These are phyloP conservation scores for Agriopis aurantiaria DNA, from an alignment of 2,888 invertebrate species.

Conservation along the genomic window DNA sequence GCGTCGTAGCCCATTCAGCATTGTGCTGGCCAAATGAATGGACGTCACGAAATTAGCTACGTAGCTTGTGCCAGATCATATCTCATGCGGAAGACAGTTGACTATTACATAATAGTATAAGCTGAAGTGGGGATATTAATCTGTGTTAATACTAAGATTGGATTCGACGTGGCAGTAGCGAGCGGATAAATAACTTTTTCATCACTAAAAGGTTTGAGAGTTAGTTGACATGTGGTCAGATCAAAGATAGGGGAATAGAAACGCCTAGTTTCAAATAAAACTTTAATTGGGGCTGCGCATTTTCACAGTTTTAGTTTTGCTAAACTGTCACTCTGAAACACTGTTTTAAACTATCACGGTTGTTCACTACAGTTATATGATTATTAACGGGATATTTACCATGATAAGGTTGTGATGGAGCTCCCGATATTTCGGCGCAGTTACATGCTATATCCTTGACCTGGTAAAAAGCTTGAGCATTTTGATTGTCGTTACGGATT, in stretches of 20 bases:
- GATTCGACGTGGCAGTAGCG: constrained; percentile 8
- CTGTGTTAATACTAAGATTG: constrained; percentile 21
- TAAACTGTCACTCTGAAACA: no score
- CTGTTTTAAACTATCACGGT: no score
- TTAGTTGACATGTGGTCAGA: neutral
- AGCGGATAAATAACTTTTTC: neutral
- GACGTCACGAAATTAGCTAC: constrained; percentile 80
- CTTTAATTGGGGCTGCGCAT: no score
- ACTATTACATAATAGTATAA: constrained; percentile 27
- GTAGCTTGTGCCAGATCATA: constrained; percentile 80
- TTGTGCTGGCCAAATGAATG: constrained; percentile 79
- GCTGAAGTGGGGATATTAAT: constrained; percentile 23
- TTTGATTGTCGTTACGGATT: no score
- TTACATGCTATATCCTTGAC: no score
- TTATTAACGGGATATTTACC: no score
- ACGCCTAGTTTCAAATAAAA: no score
- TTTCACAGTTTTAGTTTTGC: no score
- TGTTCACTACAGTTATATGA: no score
- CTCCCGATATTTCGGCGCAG: no score
- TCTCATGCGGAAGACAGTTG: constrained; percentile 73
- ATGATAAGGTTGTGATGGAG: no score
- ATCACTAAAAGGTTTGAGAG: neutral
- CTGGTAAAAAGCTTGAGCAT: no score
- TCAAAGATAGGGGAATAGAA: neutral
- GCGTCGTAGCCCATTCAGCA: constrained; percentile 78